Conservation (phyloP, 2,113 vertebrate species). For the Cisticola juncidis region DNA sequence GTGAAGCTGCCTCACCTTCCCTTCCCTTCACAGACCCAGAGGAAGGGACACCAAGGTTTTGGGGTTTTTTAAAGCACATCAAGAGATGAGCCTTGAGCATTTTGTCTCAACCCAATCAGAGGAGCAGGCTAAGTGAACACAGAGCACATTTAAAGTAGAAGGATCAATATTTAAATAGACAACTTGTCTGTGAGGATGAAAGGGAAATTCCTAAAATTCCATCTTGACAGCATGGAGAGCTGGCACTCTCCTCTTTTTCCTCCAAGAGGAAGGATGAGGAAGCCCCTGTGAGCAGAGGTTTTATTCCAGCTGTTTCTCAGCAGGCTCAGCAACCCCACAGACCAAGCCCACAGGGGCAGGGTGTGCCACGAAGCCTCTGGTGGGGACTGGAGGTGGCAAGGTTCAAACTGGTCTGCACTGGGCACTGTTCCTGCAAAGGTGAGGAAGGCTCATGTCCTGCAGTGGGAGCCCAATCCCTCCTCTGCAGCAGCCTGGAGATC, state of each 20-base stretch:
- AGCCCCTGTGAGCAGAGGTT: not conserved
- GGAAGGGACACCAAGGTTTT: not conserved
- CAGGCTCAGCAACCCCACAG: not conserved
- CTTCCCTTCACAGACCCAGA: not conserved
- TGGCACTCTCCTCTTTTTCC: not conserved
- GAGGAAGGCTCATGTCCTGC: not conserved
- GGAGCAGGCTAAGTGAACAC: not conserved
- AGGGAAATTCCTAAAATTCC: not conserved
- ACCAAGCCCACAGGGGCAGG: rapidly evolving
- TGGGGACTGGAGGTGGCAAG: not conserved
- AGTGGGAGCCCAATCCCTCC: rapidly evolving
- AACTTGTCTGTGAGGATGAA: not conserved
- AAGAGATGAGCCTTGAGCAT: not conserved
- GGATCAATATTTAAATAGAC: not conserved
- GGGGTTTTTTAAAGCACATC: not conserved
- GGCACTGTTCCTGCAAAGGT: not conserved
- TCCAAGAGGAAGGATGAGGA: not conserved
- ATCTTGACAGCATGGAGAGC: not conserved
- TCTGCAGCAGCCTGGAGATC: not conserved
- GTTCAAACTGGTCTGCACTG: not conserved
- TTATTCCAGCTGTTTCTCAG: not conserved
- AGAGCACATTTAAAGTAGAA: not conserved
- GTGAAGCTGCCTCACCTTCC: not conserved
- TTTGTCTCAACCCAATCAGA: not conserved
- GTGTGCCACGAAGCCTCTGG: not conserved